Evolutionary conservation across 2,113 vertebrate genomes (phyloP).

Genomic region (sheep (Ovis aries)): DNA sequence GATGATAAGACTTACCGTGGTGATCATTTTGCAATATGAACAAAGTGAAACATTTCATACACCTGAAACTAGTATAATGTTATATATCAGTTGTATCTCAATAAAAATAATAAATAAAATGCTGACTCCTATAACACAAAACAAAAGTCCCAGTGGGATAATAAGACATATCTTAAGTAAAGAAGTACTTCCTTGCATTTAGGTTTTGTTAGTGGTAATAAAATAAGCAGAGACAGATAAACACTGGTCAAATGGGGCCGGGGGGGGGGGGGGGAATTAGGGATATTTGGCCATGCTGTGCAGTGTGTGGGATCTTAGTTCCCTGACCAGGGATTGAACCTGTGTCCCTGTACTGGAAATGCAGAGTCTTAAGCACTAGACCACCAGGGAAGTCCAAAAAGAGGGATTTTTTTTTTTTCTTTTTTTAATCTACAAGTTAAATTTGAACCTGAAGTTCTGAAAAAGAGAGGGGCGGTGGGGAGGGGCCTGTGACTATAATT

Average conservation of each 20-base stretch:
- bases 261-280: too few relatives aligned
- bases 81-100: background rate
- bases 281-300: background rate
- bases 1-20: background rate
- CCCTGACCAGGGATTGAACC: background rate
- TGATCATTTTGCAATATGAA: background rate
- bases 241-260: background rate
- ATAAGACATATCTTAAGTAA: background rate
- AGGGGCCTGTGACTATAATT: background rate
- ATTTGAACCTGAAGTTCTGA: background rate
- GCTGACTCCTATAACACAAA: background rate
- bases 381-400: background rate
- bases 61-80: background rate
- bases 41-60: background rate
- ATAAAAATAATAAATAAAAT: background rate
- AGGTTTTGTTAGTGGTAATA: background rate
- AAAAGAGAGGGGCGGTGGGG: background rate
- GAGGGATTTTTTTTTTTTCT: background rate
- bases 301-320: background rate
- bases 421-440: conserved; percentile 16
- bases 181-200: background rate
- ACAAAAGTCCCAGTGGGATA: background rate
- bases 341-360: background rate
- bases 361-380: background rate
- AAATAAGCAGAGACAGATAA: background rate